Percentiles rank a stretch among this genome's conserved stretches.
These are phyloP conservation scores for Malaclemys terrapin DNA, from an alignment of 2,113 vertebrate species.

Conservation along the genomic window DNA sequence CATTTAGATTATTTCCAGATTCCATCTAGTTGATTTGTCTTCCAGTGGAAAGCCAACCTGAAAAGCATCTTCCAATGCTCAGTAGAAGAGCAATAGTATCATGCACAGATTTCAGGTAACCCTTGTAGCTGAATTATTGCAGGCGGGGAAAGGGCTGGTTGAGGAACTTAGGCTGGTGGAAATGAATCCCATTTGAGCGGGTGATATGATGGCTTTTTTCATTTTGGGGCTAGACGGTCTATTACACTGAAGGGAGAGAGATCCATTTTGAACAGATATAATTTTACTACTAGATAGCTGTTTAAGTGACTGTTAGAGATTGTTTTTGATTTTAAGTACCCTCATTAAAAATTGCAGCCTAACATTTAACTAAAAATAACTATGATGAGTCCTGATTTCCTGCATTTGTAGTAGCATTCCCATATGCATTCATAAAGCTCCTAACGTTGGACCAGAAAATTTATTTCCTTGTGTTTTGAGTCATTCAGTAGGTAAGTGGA, in stretches of 20 bases:
- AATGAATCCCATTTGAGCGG: not conserved
- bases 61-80: too few relatives aligned
- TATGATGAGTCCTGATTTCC: not conserved
- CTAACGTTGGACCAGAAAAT: not conserved
- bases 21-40: too few relatives aligned
- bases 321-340: not conserved
- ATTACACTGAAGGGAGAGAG: not conserved
- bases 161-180: not conserved
- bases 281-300: not conserved
- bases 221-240: not conserved
- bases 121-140: not conserved
- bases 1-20: too few relatives aligned
- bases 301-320: not conserved
- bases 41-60: too few relatives aligned
- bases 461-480: not conserved
- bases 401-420: not conserved
- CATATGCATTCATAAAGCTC: not conserved
- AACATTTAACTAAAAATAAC: not conserved
- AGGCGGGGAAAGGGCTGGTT: not conserved
- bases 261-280: not conserved
- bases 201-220: not conserved
- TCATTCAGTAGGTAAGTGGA: conserved; percentile 23
- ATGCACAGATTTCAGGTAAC: not conserved
- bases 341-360: not conserved
- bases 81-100: not conserved